phyloP scores from a whole-genome alignment of 2,888 invertebrate genomes.

The Cephalotes varians region DNA sequence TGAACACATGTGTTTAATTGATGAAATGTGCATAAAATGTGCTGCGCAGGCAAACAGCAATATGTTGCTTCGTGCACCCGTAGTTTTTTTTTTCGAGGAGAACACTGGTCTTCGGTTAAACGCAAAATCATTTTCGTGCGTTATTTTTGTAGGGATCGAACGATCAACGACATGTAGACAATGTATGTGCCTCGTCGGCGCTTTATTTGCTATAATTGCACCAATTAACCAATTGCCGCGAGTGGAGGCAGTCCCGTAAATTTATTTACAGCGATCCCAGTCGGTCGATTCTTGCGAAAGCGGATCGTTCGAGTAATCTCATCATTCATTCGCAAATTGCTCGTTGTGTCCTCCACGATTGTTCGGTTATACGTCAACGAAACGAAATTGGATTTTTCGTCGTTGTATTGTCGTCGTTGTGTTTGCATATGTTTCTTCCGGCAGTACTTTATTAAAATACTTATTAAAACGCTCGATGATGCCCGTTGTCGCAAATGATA shows the following conservation, averaged over 20 bases:
- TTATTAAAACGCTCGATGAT: neutral
- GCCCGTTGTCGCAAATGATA: neutral
- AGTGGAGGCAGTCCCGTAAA: conserved; percentile 63
- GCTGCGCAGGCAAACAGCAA: neutral
- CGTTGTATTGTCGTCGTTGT: neutral
- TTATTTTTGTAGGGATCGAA: conserved; percentile 16
- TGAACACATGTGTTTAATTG: neutral
- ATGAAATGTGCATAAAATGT: neutral
- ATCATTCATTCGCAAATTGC: conserved; percentile 5
- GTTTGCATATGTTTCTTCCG: neutral
- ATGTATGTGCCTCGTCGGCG: neutral
- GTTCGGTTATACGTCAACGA: conserved; percentile 11
- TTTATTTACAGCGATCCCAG: conserved; percentile 71
- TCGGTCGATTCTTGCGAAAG: conserved; percentile 42
- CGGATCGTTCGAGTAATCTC: conserved; percentile 19
- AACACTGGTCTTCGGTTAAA: neutral
- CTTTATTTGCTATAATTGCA: conserved; percentile 64
- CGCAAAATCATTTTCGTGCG: neutral
- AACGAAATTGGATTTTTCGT: neutral
- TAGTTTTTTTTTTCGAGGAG: neutral
- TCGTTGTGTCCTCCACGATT: conserved; percentile 37
- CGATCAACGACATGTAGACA: conserved; percentile 18
- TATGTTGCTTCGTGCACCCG: too few species aligned
- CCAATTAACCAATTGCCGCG: conserved; percentile 73
- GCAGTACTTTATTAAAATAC: neutral